Evolutionary conservation across 2,113 vertebrate genomes (phyloP).

Genomic region (Numenius arquata): DNA sequence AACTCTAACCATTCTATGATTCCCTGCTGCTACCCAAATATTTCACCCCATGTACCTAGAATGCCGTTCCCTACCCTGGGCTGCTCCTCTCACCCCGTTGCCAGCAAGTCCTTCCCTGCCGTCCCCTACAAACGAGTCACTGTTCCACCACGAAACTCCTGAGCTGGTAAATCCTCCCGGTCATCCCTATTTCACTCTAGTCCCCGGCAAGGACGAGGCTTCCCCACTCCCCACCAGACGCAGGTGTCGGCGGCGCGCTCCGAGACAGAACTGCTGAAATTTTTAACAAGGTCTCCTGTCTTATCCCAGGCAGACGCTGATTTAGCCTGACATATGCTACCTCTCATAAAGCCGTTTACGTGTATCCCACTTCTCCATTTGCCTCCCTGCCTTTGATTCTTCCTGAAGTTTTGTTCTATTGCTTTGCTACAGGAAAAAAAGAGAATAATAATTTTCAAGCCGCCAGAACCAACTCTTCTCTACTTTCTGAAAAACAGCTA

Average conservation of each 20-base stretch:
- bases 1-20: too few species aligned
- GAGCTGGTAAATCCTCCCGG: not conserved
- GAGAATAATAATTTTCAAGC: not conserved
- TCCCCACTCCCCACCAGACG: not conserved
- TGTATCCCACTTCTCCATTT: not conserved
- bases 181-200: not conserved
- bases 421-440: not conserved
- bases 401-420: not conserved
- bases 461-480: not conserved
- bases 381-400: not conserved
- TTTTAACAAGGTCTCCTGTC: slow-evolving; percentile 13
- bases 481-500: not conserved
- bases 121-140: not conserved
- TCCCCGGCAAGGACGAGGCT: not conserved
- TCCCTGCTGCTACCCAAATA: not conserved
- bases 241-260: not conserved
- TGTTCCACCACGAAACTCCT: not conserved
- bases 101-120: not conserved
- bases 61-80: fast-evolving
- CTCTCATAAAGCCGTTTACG: not conserved
- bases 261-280: not conserved
- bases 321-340: not conserved
- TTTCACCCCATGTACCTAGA: not conserved
- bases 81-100: not conserved
- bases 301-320: slow-evolving; percentile 19